phyloP scores from a whole-genome alignment of 2,797 vertebrate species.

The Mus minutoides region DNA sequence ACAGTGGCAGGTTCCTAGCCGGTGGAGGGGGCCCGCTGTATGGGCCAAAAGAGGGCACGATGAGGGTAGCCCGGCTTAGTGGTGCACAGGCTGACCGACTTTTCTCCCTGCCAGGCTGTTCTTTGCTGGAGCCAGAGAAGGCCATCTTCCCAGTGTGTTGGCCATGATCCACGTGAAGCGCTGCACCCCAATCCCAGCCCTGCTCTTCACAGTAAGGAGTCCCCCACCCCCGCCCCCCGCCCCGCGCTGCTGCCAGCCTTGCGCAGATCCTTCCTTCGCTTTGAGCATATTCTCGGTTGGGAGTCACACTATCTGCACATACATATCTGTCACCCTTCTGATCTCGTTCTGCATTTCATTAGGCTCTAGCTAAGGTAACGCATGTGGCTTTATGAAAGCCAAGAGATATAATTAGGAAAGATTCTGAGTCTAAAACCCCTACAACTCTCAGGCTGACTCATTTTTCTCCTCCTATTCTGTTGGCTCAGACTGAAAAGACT shows the following conservation, averaged over 20 bases:
- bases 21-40: not conserved
- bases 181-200: slow-evolving; percentile 95
- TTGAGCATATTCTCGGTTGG: not conserved
- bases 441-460: not conserved
- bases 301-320: not conserved
- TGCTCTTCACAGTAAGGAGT: slow-evolving; percentile 93
- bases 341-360: not conserved
- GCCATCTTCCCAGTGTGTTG: slow-evolving; percentile 94
- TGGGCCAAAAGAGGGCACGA: not conserved
- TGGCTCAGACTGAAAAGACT: not conserved
- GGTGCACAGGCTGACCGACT: slow-evolving; percentile 23
- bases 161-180: slow-evolving; percentile 97
- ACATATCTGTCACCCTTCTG: not conserved
- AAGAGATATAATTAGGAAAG: not conserved
- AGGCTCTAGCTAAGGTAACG: not conserved
- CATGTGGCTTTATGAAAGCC: slow-evolving; percentile 11
- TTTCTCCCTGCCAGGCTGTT: slow-evolving; percentile 89
- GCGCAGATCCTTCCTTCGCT: not conserved
- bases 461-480: slow-evolving; percentile 14
- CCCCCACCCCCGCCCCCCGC: not conserved
- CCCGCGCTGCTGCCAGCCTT: not conserved
- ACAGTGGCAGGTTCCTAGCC: not conserved
- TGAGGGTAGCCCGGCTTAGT: not conserved
- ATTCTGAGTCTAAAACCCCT: not conserved
- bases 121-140: slow-evolving; percentile 96